Evolutionary conservation across 2,888 invertebrate genomes (phyloP), one percentile per base, ranked within the genome.

Genomic region (Agriopis leucophaearia): DNA sequence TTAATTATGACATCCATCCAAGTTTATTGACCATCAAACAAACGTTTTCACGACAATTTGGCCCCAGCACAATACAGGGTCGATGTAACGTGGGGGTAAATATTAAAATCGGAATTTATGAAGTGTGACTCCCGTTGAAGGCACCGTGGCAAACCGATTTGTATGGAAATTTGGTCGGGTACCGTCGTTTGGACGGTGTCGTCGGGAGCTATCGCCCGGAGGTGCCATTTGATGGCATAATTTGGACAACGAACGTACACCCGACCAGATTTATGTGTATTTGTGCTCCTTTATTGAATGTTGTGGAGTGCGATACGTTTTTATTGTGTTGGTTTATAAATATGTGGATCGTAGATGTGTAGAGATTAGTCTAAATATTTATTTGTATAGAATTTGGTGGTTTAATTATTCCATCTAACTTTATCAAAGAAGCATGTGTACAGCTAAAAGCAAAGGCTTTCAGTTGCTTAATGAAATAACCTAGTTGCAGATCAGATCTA

Each of bases 21-120:
- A 15, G 27, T 55, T 61, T 69, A 66, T 62, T 62, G 69, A n/a
- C 51, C 64, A 63, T 70, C 55, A 45, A 61, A 52, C 60, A 63
- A 60, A 13, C 65, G 50, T 70, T 60, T 70, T 65, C 44, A 55
- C 66, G 69, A 67, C 59, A 72, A 72, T 67, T 73, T 62, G 65
- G 65, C 76, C 76, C 78, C 76, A 76, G 77, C 40, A 59, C 48
- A 62, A 58, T 38, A 51, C 58, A 48, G 59, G 51, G 67, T 54
- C 35, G 47, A 10, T 16, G 8, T 15, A 50, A 45, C 48, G 16
- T 42, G 63, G 55, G 59, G 78, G 77, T 72, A 80, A 88, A 92
- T 92, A 92, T 91, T 91, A 91, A 91, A 92, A 92, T 90, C 84
- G 87, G 87, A 91, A 92, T 93, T 91, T 92, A 94, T 90, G 91